These are phyloP conservation scores for Andrena fulva DNA, from an alignment of 2,888 invertebrate genomes.

Conservation along the genomic window DNA sequence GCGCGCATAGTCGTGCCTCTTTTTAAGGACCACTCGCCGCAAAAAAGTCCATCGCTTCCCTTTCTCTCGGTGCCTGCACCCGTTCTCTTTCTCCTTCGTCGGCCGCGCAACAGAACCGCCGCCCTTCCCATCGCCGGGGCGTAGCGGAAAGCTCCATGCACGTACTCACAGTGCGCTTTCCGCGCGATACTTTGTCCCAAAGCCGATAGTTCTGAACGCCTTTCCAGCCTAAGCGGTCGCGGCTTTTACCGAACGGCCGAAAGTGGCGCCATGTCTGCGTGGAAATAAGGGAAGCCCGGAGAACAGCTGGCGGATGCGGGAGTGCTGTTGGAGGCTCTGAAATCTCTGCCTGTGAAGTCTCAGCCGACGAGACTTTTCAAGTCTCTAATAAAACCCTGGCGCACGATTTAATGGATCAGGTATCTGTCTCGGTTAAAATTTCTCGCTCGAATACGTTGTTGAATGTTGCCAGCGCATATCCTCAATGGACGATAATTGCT, in stretches of 20 bases:
- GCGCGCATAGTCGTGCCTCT: constrained; percentile 64
- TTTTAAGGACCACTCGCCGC: constrained; percentile 75
- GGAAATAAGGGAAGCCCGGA: constrained; percentile 8
- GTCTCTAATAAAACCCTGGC: neutral
- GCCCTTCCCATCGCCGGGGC: neutral
- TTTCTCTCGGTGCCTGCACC: constrained; percentile 30
- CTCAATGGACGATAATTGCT: constrained; percentile 20
- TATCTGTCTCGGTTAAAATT: neutral
- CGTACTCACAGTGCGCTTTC: constrained; percentile 19
- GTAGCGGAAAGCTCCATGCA: neutral
- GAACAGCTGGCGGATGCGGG: neutral
- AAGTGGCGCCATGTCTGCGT: neutral
- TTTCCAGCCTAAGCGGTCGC: constrained; percentile 22
- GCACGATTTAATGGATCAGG: neutral
- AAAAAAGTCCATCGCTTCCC: constrained; percentile 75
- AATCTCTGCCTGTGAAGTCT: too few species aligned
- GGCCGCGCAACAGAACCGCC: constrained; percentile 3
- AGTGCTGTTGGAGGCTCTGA: neutral
- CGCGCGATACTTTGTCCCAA: constrained; percentile 31
- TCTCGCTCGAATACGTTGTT: neutral
- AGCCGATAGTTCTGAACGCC: constrained; percentile 31
- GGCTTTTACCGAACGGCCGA: constrained; percentile 13
- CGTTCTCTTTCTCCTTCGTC: constrained; percentile 39
- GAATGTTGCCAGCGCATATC: constrained; percentile 21
- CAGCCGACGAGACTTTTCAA: neutral